Base-by-base conservation (phyloP, 2,113 vertebrate genomes). In the Rhineura floridana region DNA sequence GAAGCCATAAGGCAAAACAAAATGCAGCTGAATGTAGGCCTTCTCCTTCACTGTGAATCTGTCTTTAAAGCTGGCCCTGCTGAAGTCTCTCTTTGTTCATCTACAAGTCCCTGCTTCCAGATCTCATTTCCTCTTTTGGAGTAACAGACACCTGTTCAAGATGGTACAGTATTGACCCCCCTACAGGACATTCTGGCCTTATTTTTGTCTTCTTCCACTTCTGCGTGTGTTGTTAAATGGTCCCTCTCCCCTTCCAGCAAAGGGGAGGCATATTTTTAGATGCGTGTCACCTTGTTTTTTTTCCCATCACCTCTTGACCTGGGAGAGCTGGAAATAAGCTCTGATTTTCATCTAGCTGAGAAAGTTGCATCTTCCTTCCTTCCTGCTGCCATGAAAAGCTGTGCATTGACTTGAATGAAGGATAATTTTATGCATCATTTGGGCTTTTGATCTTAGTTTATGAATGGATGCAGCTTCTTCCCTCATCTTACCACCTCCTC, bases 311-410 rank as follows among this genome's bases (percentile, higher is more conserved):
- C 94, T 93, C 91, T 90, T 95, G 95, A 96, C 95, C 94, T 67
- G 93, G 90, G 87, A 33, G 59, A 91, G 1, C 84, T 95, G 93
- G 94, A 95, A 95, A 90, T 93, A 91, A 89, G 72, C 80, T 79
- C 86, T 77, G 90, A 90, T 3, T 33, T 92, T 93, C 93, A 89
- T 85, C 42, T 91, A 96, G 93, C 90, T 94, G 93, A 92, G 93
- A 94, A 95, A 95, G 94, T 95, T 95, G 95, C 93, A 94, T 95
- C 92, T 94, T 95, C 95, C 95, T 95, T 95, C 94, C 95, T 96
- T 93, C 95, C 95, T 96, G 94, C 75, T 81, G 88, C 92, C 94
- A 77, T 96, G 93, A 95, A 95, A 96, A 89, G 90, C 83, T 88
- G 88, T 73, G 72, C 90, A 90, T 91, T 93, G 91, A 85, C 92